Evolutionary conservation across 2,888 invertebrate genomes (phyloP).

Genomic region (Flexamia atlantica): DNA sequence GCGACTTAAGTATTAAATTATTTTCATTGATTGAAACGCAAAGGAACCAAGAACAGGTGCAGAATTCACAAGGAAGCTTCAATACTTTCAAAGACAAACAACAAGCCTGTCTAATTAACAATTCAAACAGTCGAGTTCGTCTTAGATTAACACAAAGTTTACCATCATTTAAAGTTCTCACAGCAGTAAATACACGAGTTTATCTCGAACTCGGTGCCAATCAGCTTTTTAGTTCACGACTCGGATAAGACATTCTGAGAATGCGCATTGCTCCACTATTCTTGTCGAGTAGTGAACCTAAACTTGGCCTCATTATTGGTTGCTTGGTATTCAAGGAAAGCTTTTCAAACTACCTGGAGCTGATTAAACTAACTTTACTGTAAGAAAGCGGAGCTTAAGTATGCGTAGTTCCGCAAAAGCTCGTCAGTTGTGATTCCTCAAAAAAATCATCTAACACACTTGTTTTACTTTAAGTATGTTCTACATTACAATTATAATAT

Average conservation of each 20-base stretch:
- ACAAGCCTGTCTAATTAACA: constrained; percentile 55
- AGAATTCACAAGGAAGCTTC: constrained; percentile 13
- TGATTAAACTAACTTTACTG: too few relatives aligned
- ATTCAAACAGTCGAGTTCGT: constrained; percentile 47
- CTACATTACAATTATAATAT: too few relatives aligned
- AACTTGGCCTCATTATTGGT: too few relatives aligned
- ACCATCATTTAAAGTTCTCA: constrained; percentile 43
- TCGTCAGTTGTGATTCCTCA: too few relatives aligned
- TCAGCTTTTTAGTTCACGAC: constrained; percentile 8
- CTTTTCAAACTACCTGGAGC: too few relatives aligned
- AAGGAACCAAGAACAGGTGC: constrained; percentile 27
- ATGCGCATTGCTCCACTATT: too few relatives aligned
- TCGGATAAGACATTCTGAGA: neutral
- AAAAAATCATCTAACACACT: too few relatives aligned
- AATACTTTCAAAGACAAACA: constrained; percentile 43
- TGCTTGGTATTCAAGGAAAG: too few relatives aligned
- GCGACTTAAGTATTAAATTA: neutral
- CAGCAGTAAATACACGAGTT: constrained; percentile 40
- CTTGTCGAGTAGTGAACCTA: too few relatives aligned
- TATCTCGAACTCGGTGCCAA: constrained; percentile 25
- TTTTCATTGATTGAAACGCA: neutral
- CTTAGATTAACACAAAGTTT: constrained; percentile 41
- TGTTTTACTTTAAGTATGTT: too few relatives aligned
- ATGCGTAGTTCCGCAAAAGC: too few relatives aligned
- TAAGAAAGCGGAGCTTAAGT: too few relatives aligned